Evolutionary conservation across 2,888 invertebrate genomes (phyloP).

Genomic region (Aspidiotus rigidus): DNA sequence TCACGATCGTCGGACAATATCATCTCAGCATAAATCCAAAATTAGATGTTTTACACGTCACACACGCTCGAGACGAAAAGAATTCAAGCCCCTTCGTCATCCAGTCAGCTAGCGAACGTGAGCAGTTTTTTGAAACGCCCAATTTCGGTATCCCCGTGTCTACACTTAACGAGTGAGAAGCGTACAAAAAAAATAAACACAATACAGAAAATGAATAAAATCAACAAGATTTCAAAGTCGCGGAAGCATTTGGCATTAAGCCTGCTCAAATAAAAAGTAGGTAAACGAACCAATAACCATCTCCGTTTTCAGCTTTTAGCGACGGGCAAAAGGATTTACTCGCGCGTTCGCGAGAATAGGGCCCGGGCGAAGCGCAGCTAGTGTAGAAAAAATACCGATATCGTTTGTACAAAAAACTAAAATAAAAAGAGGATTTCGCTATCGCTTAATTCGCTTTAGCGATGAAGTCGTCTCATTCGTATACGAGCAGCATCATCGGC

Average conservation of each 20-base stretch:
- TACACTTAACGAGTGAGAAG: no score
- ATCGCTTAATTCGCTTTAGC: neutral
- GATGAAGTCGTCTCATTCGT: neutral
- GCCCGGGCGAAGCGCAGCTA: neutral
- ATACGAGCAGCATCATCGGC: no score
- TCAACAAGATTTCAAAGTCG: neutral
- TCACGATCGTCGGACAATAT: no score
- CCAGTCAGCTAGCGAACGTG: no score
- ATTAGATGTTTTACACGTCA: no score
- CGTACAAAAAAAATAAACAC: neutral
- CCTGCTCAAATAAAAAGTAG: neutral
- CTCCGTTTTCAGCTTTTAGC: neutral
- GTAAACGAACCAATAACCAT: neutral
- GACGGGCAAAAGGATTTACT: no score
- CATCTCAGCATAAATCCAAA: no score
- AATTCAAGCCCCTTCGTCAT: no score
- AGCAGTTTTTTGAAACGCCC: no score
- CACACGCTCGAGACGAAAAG: no score
- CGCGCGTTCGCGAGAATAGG: no score
- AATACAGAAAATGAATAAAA: neutral
- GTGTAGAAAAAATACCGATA: neutral
- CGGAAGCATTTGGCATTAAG: conserved; percentile 1
- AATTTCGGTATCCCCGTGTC: no score
- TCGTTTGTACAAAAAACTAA: neutral
- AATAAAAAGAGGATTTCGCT: neutral